Evolutionary conservation across 2,797 vertebrate genomes (phyloP), one percentile per base, ranked within the genome.

Genomic region (Sebastes kiyomatsui): DNA sequence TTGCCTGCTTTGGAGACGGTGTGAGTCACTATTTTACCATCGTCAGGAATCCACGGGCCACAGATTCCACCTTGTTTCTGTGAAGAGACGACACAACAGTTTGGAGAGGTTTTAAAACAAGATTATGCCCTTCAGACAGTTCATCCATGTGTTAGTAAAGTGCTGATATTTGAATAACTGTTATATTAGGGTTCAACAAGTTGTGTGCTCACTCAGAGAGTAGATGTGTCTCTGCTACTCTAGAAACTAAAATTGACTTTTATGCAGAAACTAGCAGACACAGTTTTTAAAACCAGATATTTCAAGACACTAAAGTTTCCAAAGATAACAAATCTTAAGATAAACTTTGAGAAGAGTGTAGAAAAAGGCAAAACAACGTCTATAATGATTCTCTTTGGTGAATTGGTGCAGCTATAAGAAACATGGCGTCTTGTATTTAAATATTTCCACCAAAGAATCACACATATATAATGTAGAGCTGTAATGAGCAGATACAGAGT

Each of bases 11-110:
- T 94, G 64, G 96, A 96, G 2, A 95, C 90, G 1, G 95, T 96
- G 85, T 97, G 96, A 38, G 96, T 96, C 71, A 96, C 95, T 82
- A 95, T 96, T 90, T 96, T 90, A 3, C 95, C 96, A 58, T 96
- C 95, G 5, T 96, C 96, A 67, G 96, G 96, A 49, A 96, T 96
- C 96, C 96, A 94, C 0, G 94, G 95, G 32, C 95, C 96, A 78
- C 96, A 97, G 73, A 96, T 96, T 2, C 94, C 93, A 13, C 93
- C 94, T 28, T 94, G 85, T 91, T 93, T 95, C 96, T 96, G 89
- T 27, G 2, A 73, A 23, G 71, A 77, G 14, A 74, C 59, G 62
- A 60, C 61, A 67, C 28, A 59, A 30, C 30, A 54, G 23, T 32
- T 59, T 72, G 59, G 3, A 54, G 54, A 73, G 16, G 14, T 6